phyloP scores from a whole-genome alignment of 2,797 vertebrate species.

The Macrochelys suwanniensis region DNA sequence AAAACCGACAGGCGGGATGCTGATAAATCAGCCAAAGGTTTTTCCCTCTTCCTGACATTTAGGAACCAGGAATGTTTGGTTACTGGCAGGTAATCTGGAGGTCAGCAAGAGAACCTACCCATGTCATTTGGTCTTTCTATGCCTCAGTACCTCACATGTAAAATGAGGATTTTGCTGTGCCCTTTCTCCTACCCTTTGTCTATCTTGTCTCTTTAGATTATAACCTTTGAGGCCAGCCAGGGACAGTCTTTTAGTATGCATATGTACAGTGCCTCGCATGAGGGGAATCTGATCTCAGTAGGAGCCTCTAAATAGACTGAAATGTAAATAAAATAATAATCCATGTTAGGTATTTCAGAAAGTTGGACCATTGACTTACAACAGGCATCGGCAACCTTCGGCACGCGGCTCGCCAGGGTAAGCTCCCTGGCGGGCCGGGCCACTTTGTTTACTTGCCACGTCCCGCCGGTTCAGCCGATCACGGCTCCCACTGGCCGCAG shows the following conservation, averaged over 20 bases:
- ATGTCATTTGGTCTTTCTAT: constrained; percentile 7
- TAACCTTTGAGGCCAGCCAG: not conserved
- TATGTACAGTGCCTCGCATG: not conserved
- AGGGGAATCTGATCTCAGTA: not conserved
- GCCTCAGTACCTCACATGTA: not conserved
- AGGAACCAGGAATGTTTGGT: not conserved
- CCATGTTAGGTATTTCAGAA: not conserved
- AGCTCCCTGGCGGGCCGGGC: too few relatives aligned
- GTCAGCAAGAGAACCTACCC: not conserved
- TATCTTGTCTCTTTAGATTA: not conserved
- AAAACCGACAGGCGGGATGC: constrained; percentile 18
- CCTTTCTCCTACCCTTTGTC: not conserved
- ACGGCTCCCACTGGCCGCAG: too few relatives aligned
- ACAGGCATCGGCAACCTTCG: not conserved
- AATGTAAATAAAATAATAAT: constrained; percentile 13
- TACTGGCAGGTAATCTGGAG: constrained; percentile 24
- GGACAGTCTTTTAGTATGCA: not conserved
- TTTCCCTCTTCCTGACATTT: constrained; percentile 6
- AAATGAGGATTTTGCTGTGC: constrained; percentile 26
- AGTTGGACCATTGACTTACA: not conserved
- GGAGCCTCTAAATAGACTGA: not conserved
- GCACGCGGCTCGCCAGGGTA: too few relatives aligned
- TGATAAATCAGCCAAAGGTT: not conserved
- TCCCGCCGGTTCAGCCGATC: too few relatives aligned
- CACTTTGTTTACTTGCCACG: too few relatives aligned